These are phyloP conservation scores for Myoxocephalus aenaeus DNA, from an alignment of 2,797 vertebrate genomes.

Conservation along the genomic window DNA sequence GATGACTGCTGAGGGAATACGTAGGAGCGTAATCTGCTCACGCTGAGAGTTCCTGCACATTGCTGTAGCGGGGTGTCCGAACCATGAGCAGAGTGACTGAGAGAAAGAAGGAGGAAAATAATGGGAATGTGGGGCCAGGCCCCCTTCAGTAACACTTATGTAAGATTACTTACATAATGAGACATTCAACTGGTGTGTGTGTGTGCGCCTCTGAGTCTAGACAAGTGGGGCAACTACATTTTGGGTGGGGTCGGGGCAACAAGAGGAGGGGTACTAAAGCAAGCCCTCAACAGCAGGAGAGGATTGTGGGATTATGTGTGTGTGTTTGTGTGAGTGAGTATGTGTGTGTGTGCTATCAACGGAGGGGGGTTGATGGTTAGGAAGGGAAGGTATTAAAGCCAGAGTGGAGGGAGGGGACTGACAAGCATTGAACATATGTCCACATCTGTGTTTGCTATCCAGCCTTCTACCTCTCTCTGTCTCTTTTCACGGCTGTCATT, in stretches of 20 bases:
- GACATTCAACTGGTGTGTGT: slow-evolving; percentile 40
- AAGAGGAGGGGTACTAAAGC: slow-evolving; percentile 62
- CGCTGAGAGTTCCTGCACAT: slow-evolving; percentile 38
- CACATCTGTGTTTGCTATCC: slow-evolving; percentile 69
- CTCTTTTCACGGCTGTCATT: slow-evolving; percentile 45
- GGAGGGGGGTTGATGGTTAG: slow-evolving; percentile 20
- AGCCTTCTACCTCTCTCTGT: slow-evolving; percentile 48
- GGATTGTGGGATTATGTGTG: slow-evolving; percentile 78
- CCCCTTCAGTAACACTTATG: slow-evolving; percentile 70
- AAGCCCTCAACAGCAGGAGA: slow-evolving; percentile 66
- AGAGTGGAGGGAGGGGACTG: slow-evolving; percentile 62
- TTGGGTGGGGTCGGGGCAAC: slow-evolving; percentile 54
- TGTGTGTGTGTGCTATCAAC: slow-evolving; percentile 38
- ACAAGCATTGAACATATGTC: slow-evolving; percentile 58
- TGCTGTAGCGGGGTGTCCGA: slow-evolving; percentile 31
- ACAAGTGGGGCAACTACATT: slow-evolving; percentile 55
- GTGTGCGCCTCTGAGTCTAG: slow-evolving; percentile 46
- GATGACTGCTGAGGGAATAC: slow-evolving; percentile 34
- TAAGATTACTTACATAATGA: slow-evolving; percentile 79
- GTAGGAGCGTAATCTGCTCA: slow-evolving; percentile 23
- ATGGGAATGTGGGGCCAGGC: slow-evolving; percentile 58
- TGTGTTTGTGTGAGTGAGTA: slow-evolving; percentile 31
- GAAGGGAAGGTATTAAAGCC: slow-evolving; percentile 74
- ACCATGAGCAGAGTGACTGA: slow-evolving; percentile 39
- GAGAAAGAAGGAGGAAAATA: slow-evolving; percentile 31